Evolutionary conservation across 2,797 vertebrate genomes (phyloP).

Genomic region (Cyclura pinguis): DNA sequence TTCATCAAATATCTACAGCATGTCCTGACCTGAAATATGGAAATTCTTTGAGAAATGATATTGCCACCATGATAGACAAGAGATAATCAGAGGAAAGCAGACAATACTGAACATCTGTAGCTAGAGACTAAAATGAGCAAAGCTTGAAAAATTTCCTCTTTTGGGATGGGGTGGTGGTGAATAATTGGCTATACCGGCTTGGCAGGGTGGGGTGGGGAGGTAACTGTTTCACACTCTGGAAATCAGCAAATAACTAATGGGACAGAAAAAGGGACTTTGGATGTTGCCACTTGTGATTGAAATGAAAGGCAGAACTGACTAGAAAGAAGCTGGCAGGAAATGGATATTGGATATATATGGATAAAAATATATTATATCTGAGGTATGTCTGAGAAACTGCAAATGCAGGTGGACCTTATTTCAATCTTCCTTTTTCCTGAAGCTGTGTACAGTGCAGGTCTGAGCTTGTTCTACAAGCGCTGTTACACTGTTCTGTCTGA

Average conservation of each 20-base stretch:
- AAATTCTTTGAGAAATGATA: conserved; percentile 25
- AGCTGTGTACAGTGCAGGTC: background rate
- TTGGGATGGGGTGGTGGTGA: too few relatives aligned
- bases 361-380: background rate
- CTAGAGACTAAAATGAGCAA: background rate
- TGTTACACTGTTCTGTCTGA: background rate
- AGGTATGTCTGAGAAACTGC: background rate
- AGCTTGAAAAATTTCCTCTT: background rate
- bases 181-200: too few relatives aligned
- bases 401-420: background rate
- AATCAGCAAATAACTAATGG: background rate
- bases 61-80: background rate
- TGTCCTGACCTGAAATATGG: conserved; percentile 42
- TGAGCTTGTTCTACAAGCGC: background rate
- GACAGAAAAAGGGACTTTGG: background rate
- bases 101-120: background rate
- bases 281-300: background rate
- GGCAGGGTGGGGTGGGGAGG: too few relatives aligned
- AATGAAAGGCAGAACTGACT: background rate
- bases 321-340: background rate
- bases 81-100: background rate
- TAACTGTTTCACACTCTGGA: background rate
- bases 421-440: background rate
- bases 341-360: too few relatives aligned
- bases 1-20: conserved; percentile 8